Evolutionary conservation across 2,888 invertebrate genomes (phyloP).

Genomic region (Ennomos quercinarius): DNA sequence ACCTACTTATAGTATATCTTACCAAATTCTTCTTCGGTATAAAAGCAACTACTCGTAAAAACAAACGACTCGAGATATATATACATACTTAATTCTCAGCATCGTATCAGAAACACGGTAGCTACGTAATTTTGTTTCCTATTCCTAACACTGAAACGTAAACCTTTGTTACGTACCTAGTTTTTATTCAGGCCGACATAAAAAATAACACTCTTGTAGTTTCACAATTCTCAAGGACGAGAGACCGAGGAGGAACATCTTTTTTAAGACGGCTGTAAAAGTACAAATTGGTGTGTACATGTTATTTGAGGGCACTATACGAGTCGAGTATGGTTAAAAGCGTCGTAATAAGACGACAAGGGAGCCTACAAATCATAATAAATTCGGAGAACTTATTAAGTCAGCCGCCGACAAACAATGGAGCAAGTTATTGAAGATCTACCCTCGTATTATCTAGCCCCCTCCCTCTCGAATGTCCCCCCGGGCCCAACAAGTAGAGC

Average conservation of each 20-base stretch:
- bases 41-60: no score
- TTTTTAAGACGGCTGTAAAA: constrained; percentile 61
- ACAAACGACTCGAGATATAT: background rate
- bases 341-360: constrained; percentile 77
- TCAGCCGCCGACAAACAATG: constrained; percentile 83
- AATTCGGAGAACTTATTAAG: constrained; percentile 83
- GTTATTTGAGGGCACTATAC: constrained; percentile 48
- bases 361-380: constrained; percentile 82
- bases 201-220: constrained; percentile 50
- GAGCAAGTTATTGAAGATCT: constrained; percentile 80
- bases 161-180: constrained; percentile 45
- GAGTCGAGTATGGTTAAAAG: constrained; percentile 65
- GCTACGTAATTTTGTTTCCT: constrained; percentile 41
- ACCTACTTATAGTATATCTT: no score
- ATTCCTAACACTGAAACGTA: constrained; percentile 45
- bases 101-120: constrained; percentile 34
- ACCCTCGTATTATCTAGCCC: constrained; percentile 76
- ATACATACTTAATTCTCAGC: constrained; percentile 12
- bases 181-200: constrained; percentile 48
- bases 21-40: no score
- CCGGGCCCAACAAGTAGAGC: constrained; percentile 68
- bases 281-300: constrained; percentile 53
- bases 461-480: constrained; percentile 52
- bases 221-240: constrained; percentile 48
- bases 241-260: constrained; percentile 43